phyloP scores from a whole-genome alignment of 1,140 invertebrate species.

The Lepidurus couesii region DNA sequence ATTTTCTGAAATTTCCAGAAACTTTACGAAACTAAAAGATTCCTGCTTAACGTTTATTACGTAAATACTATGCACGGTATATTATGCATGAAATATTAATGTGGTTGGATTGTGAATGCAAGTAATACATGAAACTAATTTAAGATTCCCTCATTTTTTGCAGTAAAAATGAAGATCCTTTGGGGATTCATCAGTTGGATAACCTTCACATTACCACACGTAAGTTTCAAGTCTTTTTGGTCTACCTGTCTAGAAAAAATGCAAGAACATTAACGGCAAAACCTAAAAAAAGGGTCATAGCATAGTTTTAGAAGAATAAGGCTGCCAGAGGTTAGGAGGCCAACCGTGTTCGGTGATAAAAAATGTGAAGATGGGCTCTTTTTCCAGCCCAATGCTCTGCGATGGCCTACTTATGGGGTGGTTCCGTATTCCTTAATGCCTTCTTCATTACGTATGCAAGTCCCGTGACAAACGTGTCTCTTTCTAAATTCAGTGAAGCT shows the following conservation, averaged over 20 bases:
- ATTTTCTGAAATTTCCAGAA: not conserved
- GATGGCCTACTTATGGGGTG: not conserved
- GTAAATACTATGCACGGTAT: too few relatives aligned
- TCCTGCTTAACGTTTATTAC: too few relatives aligned
- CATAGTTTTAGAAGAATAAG: not conserved
- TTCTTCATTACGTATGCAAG: slow-evolving; percentile 5
- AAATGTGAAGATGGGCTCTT: slow-evolving; percentile 2
- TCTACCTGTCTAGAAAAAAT: not conserved
- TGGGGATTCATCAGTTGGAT: slow-evolving; percentile 9
- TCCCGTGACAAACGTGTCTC: not conserved
- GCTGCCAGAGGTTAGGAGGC: not conserved
- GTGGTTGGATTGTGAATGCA: not conserved
- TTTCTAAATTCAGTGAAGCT: not conserved
- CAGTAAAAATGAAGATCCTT: slow-evolving; percentile 15
- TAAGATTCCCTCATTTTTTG: not conserved
- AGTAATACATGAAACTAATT: not conserved
- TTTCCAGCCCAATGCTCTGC: not conserved
- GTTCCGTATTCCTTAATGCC: slow-evolving; percentile 4
- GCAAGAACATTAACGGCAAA: not conserved
- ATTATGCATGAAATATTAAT: not conserved
- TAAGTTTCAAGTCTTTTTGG: not conserved
- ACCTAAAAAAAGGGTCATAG: not conserved
- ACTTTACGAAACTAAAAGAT: not conserved
- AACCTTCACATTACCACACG: slow-evolving; percentile 8
- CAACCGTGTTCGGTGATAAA: not conserved